Evolutionary conservation across 2,797 vertebrate species (phyloP).

Genomic region (Toxotes lorentzi): DNA sequence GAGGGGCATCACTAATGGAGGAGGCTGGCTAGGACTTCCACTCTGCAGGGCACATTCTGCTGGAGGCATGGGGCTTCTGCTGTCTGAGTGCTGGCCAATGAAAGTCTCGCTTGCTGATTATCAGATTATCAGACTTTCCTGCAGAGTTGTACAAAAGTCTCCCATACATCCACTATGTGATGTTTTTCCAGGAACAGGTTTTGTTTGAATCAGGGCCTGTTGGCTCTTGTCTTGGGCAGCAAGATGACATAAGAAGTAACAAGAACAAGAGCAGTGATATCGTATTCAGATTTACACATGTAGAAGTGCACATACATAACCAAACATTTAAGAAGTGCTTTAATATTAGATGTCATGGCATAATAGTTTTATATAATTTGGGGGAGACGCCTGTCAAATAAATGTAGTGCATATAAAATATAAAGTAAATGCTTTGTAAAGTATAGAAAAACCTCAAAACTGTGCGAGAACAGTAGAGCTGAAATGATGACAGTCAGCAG

Average conservation of each 20-base stretch:
- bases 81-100: conserved; percentile 75
- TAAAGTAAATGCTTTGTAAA: neutral
- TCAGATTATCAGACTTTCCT: conserved; percentile 74
- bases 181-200: conserved; percentile 29
- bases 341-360: neutral
- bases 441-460: neutral
- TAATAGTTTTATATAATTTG: neutral
- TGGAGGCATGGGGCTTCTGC: conserved; percentile 60
- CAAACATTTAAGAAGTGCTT: neutral
- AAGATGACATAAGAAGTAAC: neutral
- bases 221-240: conserved; percentile 12
- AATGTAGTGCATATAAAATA: neutral
- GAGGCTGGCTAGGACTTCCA: conserved; percentile 69
- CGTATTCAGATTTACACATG: neutral
- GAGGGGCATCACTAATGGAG: conserved; percentile 79
- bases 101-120: conserved; percentile 21
- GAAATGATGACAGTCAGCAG: neutral
- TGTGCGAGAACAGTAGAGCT: neutral
- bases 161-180: conserved; percentile 26
- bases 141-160: conserved; percentile 70
- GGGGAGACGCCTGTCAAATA: neutral
- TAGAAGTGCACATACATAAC: neutral
- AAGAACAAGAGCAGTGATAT: neutral
- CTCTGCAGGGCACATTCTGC: conserved; percentile 75
- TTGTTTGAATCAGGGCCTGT: conserved; percentile 35